Percentiles rank a stretch among this genome's conserved stretches.
These are phyloP conservation scores for Tympanoctomys barrerae DNA, from an alignment of 2,797 vertebrate genomes.

Conservation along the genomic window DNA sequence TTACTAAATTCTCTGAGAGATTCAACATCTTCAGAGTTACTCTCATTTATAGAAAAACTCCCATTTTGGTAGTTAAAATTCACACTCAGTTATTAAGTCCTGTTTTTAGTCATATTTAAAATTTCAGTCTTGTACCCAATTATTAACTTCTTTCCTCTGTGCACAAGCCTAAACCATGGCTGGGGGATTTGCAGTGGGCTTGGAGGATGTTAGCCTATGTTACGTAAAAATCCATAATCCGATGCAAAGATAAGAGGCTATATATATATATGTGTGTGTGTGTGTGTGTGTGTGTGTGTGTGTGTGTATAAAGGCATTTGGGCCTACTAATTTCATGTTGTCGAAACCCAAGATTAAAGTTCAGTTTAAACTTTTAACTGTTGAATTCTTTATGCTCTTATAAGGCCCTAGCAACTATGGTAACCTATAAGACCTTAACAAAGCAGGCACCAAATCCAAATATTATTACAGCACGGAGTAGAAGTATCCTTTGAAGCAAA, in stretches of 20 bases:
- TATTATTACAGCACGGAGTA: conserved; percentile 65
- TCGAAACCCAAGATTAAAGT: conserved; percentile 31
- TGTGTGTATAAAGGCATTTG: no score
- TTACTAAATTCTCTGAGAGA: conserved; percentile 27
- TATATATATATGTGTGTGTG: no score
- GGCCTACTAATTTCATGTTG: conserved; percentile 27
- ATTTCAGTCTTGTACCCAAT: conserved; percentile 30
- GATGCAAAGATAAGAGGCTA: not conserved
- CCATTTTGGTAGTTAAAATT: conserved; percentile 53
- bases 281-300: no score
- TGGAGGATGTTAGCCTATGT: not conserved
- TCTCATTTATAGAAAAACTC: conserved; percentile 25
- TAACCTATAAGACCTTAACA: conserved; percentile 41
- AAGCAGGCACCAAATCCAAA: conserved; percentile 64
- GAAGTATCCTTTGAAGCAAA: conserved; percentile 70
- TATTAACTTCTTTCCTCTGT: not conserved
- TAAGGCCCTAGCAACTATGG: not conserved
- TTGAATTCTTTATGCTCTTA: conserved; percentile 46
- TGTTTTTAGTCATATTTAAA: conserved; percentile 36
- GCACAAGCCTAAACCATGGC: not conserved
- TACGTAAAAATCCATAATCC: not conserved
- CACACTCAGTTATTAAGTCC: not conserved
- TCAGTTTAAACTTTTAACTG: conserved; percentile 31
- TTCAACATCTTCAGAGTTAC: conserved; percentile 11
- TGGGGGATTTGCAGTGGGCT: not conserved